Evolutionary conservation across 2,797 vertebrate species (phyloP), one percentile per base, ranked within the genome.

Genomic region (Bufotes viridis): DNA sequence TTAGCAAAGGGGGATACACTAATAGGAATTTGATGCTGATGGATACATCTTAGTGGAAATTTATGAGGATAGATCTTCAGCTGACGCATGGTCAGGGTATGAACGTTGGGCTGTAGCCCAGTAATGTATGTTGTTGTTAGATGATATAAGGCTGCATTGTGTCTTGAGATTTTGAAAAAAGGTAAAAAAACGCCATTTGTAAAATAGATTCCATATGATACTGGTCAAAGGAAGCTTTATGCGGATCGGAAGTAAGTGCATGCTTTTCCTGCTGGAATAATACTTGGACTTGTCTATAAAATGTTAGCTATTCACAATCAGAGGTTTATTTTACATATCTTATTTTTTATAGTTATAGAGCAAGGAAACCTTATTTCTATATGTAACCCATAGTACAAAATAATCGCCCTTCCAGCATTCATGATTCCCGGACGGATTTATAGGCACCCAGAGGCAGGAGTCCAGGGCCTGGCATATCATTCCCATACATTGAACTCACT

Each of bases 21-120:
- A 94, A 94, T 94, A 94, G 94, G 94, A 93, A 91, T 93, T 94
- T 93, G 92, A 81, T 49, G 20, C 91, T 95, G 94, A 96, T 95
- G 94, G 94, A 95, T 95, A 92, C 91, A 93, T 91, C 93, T 93
- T 92, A 91, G 91, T 93, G 93, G 90, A 88, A 93, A 94, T 93
- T 92, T 91, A 92, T 78, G 90, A 91, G 90, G 90, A 87, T 89
- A 85, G 10, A 83, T 79, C 53, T 61, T 10, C 69, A 61, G 86
- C 0, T 87, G 87, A 90, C 3, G 3, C 0, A 11, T 81, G 58
- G 90, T 78, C 24, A 8, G 74, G 80, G 78, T 81, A 84, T 79
- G 84, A 84, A 88, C 87, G 89, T 90, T 1, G 11, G 91, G 88
- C 89, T 90, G 85, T 89, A 91, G 93, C 93, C 93, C 94, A 75